Evolutionary conservation across 2,888 invertebrate genomes (phyloP).

Genomic region (Noctua janthe): DNA sequence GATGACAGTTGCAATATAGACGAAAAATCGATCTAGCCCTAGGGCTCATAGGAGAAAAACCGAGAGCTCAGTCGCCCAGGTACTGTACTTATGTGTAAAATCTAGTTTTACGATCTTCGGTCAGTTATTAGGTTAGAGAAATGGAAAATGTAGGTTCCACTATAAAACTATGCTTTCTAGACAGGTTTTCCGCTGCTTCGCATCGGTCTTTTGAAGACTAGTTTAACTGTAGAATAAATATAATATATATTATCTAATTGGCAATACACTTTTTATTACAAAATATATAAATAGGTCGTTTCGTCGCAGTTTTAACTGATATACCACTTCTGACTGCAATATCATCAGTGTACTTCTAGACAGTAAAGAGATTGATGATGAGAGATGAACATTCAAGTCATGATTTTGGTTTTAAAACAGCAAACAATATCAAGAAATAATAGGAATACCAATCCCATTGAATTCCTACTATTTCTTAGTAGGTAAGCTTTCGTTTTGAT

Average conservation of each 20-base stretch:
- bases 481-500: background rate
- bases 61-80: too few relatives aligned
- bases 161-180: constrained; percentile 17
- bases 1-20: too few relatives aligned
- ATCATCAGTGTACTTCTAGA: background rate
- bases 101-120: background rate
- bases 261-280: background rate
- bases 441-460: too few relatives aligned
- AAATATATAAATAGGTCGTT: background rate
- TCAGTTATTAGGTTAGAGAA: background rate
- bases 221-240: background rate
- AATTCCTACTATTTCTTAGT: background rate
- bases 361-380: background rate
- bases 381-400: too few relatives aligned
- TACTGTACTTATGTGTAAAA: background rate
- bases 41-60: too few relatives aligned
- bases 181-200: constrained; percentile 14
- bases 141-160: background rate
- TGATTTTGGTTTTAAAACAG: too few relatives aligned
- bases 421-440: too few relatives aligned
- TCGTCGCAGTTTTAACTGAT: background rate
- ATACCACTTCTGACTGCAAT: background rate
- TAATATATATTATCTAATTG: background rate
- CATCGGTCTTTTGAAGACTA: background rate
- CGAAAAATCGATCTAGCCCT: too few relatives aligned